Conservation (phyloP, 2,888 invertebrate species). For the Mimumesa dahlbomi region DNA sequence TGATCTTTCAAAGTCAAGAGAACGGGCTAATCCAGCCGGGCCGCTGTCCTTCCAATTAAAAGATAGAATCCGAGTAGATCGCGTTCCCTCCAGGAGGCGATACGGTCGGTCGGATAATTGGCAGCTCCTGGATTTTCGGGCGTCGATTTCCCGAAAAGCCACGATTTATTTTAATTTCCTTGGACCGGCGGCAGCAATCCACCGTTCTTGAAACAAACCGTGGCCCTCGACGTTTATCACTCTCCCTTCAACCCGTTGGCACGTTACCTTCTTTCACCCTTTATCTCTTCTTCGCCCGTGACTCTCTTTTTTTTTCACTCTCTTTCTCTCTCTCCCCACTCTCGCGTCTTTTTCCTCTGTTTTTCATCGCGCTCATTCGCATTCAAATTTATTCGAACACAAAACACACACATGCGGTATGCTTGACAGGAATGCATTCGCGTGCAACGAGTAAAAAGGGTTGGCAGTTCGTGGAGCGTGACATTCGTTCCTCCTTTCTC, state of each 20-base stretch:
- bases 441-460: slow-evolving; percentile 54
- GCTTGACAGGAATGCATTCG: slow-evolving; percentile 61
- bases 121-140: slow-evolving; percentile 47
- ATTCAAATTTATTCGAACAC: slow-evolving; percentile 69
- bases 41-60: slow-evolving; percentile 59
- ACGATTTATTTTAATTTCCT: slow-evolving; percentile 56
- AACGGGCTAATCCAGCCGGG: slow-evolving; percentile 56
- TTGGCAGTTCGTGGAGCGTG: slow-evolving; percentile 59
- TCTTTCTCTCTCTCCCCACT: background rate
- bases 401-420: slow-evolving; percentile 59
- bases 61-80: slow-evolving; percentile 48
- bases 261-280: background rate
- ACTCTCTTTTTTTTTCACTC: background rate
- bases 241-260: background rate
- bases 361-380: slow-evolving; percentile 59
- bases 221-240: slow-evolving; percentile 4
- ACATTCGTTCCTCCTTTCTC: slow-evolving; percentile 61
- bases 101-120: slow-evolving; percentile 57
- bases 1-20: slow-evolving; percentile 57
- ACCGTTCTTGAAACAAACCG: slow-evolving; percentile 36
- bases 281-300: background rate
- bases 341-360: slow-evolving; percentile 3
- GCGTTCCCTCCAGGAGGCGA: slow-evolving; percentile 11
- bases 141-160: slow-evolving; percentile 41
- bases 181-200: slow-evolving; percentile 2